These are phyloP conservation scores for Blastobasis adustella DNA, from an alignment of 2,888 invertebrate species.

Conservation along the genomic window DNA sequence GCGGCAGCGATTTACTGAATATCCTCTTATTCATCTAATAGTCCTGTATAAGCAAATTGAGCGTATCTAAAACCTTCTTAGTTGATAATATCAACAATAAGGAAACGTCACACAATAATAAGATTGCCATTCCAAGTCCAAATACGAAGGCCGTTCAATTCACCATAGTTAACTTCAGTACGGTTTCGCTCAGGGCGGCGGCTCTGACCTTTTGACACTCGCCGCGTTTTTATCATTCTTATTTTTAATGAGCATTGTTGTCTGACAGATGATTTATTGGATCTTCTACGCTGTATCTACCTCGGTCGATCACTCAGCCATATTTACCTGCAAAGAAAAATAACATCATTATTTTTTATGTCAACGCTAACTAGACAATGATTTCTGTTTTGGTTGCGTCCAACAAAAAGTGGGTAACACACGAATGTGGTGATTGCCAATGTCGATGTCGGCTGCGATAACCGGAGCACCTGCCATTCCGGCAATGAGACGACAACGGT, in stretches of 20 bases:
- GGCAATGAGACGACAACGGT: slow-evolving; percentile 49
- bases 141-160: slow-evolving; percentile 1
- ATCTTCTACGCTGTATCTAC: slow-evolving; percentile 27
- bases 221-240: slow-evolving; percentile 20
- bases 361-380: slow-evolving; percentile 1
- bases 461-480: slow-evolving; percentile 37
- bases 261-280: slow-evolving; percentile 37
- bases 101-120: not conserved
- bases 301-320: slow-evolving; percentile 21
- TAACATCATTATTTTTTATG: slow-evolving; percentile 8
- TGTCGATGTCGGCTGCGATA: not conserved
- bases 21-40: no score
- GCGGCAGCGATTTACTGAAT: no score
- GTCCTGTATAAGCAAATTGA: no score
- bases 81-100: not conserved
- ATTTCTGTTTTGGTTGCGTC: not conserved
- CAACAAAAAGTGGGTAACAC: not conserved
- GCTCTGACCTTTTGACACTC: slow-evolving; percentile 24
- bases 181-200: slow-evolving; percentile 14
- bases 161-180: not conserved
- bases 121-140: not conserved
- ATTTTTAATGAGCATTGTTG: slow-evolving; percentile 32
- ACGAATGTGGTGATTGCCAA: not conserved
- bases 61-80: no score
- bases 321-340: slow-evolving; percentile 12